phyloP scores from a whole-genome alignment of 2,797 vertebrate genomes.

The Merluccius polli region DNA sequence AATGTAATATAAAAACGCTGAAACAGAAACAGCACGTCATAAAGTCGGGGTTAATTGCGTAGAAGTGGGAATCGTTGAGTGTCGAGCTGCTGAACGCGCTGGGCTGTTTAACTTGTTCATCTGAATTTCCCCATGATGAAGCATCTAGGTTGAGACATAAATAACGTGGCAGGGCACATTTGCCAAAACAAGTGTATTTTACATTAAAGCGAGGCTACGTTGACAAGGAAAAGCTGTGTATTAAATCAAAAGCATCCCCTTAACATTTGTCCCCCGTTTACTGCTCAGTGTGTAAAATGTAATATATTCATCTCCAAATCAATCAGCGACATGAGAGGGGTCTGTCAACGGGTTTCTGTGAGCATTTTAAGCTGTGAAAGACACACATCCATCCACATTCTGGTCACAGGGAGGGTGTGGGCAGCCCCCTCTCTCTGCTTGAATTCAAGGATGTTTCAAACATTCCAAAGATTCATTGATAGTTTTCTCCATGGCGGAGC shows the following conservation, averaged over 20 bases:
- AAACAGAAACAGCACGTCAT: neutral
- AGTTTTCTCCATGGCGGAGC: neutral
- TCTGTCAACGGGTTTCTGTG: neutral
- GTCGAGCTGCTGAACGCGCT: too few species aligned
- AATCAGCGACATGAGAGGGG: neutral
- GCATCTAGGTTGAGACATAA: neutral
- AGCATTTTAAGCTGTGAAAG: neutral
- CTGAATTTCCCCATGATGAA: neutral
- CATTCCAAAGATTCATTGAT: neutral
- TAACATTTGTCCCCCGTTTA: neutral
- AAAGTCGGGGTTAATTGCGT: neutral
- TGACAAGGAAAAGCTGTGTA: neutral
- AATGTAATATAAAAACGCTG: neutral
- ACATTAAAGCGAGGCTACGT: neutral
- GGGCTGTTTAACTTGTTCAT: too few species aligned
- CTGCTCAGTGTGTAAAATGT: neutral
- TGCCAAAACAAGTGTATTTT: neutral
- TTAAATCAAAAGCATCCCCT: neutral
- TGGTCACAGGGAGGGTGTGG: neutral
- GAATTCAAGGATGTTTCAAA: neutral
- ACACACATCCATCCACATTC: neutral
- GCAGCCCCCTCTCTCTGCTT: neutral
- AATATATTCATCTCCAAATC: neutral
- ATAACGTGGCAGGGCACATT: neutral
- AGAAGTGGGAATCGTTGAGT: too few species aligned